phyloP scores from a whole-genome alignment of 2,888 invertebrate species.

The Tenthredo mesomela region DNA sequence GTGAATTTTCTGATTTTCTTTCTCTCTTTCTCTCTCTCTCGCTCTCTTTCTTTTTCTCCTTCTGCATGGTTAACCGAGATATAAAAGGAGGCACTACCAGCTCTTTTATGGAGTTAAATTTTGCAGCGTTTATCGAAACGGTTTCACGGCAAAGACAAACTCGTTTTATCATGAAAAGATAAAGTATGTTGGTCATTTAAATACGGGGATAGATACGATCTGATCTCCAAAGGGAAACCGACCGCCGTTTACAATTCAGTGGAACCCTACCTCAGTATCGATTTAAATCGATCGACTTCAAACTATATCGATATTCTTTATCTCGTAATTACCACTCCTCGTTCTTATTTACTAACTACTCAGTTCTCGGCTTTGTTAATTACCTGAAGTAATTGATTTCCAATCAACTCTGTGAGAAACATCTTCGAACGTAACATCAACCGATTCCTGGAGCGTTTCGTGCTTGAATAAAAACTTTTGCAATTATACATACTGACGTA shows the following conservation, averaged over 20 bases:
- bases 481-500: not conserved
- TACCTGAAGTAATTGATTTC: constrained; percentile 38
- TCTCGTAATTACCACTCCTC: constrained; percentile 39
- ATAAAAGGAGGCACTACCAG: not conserved
- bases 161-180: constrained; percentile 41
- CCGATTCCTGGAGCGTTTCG: not conserved
- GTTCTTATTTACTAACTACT: constrained; percentile 40
- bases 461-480: not conserved
- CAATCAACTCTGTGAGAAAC: constrained; percentile 23
- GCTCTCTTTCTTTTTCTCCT: not conserved
- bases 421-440: not conserved
- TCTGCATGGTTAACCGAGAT: not conserved
- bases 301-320: constrained; percentile 43
- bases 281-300: constrained; percentile 42
- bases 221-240: constrained; percentile 53
- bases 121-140: not conserved
- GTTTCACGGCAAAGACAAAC: constrained; percentile 28
- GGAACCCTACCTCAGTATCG: not conserved
- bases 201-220: constrained; percentile 55
- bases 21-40: not conserved
- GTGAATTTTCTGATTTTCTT: not conserved
- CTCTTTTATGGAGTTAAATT: not conserved
- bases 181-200: constrained; percentile 54
- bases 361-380: constrained; percentile 31
- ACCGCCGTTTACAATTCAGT: constrained; percentile 29